A percentile compares a stretch with the other conserved stretches of the same genome.
Conservation (phyloP, 1,140 invertebrate genomes). For the Leptestheria dahalacensis region DNA sequence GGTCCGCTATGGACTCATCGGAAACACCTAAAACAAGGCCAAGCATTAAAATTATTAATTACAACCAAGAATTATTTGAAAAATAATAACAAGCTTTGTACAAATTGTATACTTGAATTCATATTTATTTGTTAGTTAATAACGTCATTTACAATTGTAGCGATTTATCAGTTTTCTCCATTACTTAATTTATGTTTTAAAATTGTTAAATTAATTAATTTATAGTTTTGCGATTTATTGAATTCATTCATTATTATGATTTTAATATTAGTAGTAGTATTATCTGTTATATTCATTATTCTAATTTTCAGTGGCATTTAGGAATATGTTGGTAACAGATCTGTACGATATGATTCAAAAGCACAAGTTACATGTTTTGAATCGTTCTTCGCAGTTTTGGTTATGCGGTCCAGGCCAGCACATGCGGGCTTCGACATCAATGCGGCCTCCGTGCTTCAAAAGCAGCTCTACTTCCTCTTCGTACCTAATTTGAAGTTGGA, state of each 20-base stretch:
- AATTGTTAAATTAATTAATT: too few species aligned
- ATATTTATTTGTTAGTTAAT: too few species aligned
- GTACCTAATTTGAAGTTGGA: conserved; percentile 24
- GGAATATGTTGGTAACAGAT: too few species aligned
- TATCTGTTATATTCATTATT: too few species aligned
- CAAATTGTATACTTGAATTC: too few species aligned
- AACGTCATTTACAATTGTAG: too few species aligned
- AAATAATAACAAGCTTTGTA: background rate
- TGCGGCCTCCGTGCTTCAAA: conserved; percentile 32
- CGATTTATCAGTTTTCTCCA: too few species aligned
- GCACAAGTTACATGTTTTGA: conserved; percentile 27
- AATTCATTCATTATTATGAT: background rate
- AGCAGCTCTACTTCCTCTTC: conserved; percentile 34
- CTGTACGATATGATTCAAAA: too few species aligned
- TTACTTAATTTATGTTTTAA: too few species aligned
- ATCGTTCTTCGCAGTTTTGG: conserved; percentile 50
- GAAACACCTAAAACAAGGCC: background rate
- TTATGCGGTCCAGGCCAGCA: conserved; percentile 54
- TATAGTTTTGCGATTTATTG: background rate
- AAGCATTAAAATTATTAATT: too few species aligned
- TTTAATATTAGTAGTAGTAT: too few species aligned
- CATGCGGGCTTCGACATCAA: conserved; percentile 34
- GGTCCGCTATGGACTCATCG: conserved; percentile 26
- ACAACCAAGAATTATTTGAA: background rate
- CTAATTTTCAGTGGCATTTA: too few species aligned